Conservation (phyloP, 1,140 invertebrate species). For the Heliothis subflexa region DNA sequence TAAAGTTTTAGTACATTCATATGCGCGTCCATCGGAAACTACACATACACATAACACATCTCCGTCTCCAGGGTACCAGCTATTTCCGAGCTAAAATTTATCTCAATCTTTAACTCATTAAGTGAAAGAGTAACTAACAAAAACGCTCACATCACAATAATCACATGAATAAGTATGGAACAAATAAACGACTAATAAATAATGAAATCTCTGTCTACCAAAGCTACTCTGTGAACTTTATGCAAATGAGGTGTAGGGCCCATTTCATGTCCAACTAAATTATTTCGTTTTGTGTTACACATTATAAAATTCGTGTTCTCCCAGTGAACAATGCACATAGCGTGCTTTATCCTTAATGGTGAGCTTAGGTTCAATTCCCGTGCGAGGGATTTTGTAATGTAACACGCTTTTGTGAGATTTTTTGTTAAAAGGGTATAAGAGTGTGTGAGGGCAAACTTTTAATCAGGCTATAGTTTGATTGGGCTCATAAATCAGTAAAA, state of each 20-base stretch:
- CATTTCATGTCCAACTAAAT: conserved; percentile 71
- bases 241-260: conserved; percentile 60
- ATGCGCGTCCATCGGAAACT: too few species aligned
- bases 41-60: too few species aligned
- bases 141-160: too few species aligned
- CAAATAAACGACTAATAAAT: not conserved
- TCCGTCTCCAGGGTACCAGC: too few species aligned
- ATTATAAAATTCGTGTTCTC: conserved; percentile 56
- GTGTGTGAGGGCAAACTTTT: not conserved
- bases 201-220: not conserved
- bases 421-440: conserved; percentile 23
- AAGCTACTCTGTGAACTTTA: conserved; percentile 54
- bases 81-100: too few species aligned
- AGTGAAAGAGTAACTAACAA: too few species aligned
- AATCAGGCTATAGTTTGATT: too few species aligned
- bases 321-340: conserved; percentile 46
- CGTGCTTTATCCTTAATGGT: conserved; percentile 45
- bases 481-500: too few species aligned
- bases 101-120: too few species aligned
- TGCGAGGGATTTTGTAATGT: conserved; percentile 40
- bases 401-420: conserved; percentile 29
- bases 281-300: conserved; percentile 59
- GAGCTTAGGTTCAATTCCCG: conserved; percentile 62
- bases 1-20: too few species aligned
- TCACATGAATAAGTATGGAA: not conserved